Evolutionary conservation across 2,113 vertebrate genomes (phyloP), one percentile per base, ranked within the genome.

Genomic region (Cranoglanis bouderius): DNA sequence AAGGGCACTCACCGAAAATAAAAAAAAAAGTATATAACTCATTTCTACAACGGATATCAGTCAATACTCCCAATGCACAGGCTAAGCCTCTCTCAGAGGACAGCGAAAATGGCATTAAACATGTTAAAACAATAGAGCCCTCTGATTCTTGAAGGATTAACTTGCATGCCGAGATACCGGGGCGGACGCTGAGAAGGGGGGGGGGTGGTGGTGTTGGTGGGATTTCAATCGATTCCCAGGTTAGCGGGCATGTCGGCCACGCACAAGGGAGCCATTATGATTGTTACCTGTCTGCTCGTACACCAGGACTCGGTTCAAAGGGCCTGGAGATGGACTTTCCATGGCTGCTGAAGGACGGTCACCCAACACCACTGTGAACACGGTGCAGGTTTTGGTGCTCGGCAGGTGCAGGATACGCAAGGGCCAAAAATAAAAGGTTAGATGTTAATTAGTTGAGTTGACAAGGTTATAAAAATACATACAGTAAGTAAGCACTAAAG

Each of bases 1-100:
- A 86, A 88, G 83, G 90, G 77, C 67, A 87, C 51, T 46, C 85
- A 72, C 80, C 40, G 92, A 93, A 94, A 94, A 92, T 94, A 93
- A 94, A 93, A 93, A 92, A n/a, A 93, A 94, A 94, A 92, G 93
- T 94, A 94, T 93, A 86, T 89, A 89, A 87, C 82, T 78, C 81
- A 83, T 87, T 91, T 92, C 91, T 91, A 29, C 53, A 38, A 29
- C 75, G 74, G 85, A 72, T 84, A 94, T 87, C 93, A 94, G 91
- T 90, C 90, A 92, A 94, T 95, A 95, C 94, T 94, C 95, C 95
- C 95, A 91, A 16, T 84, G 94, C 94, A 93, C 87, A 82, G 90
- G 21, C 55, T 72, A n/a, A 78, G 75, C 65, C 90, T 84, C 88
- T 91, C 43, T 80, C 85, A 38, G 85, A 63, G 89, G 91, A 86